Percentiles rank a stretch among this genome's conserved stretches.
Evolutionary conservation across 2,113 vertebrate genomes (phyloP).

Genomic region (Alouatta palliata): DNA sequence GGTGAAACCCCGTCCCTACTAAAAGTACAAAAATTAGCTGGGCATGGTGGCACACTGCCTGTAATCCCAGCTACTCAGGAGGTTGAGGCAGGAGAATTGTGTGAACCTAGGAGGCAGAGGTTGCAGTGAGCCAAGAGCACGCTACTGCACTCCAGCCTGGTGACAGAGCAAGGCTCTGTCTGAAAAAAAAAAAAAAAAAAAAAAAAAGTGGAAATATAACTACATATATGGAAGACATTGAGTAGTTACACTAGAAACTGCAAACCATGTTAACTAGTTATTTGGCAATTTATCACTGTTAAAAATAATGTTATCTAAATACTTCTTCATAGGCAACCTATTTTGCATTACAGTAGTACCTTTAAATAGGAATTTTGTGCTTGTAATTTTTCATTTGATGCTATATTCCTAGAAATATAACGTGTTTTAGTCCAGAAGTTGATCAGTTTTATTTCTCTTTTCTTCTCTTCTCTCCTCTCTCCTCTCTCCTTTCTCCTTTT

Average conservation of each 20-base stretch:
- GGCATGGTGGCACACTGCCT: too few relatives aligned
- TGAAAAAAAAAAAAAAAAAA: neutral
- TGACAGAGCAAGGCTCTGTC: too few relatives aligned
- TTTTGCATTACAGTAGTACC: neutral
- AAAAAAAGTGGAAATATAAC: neutral
- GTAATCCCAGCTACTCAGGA: too few relatives aligned
- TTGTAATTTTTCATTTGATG: slow-evolving; percentile 17
- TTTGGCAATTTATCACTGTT: neutral
- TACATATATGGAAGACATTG: neutral
- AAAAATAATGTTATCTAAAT: slow-evolving; percentile 16
- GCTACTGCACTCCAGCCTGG: too few relatives aligned
- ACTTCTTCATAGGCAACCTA: neutral
- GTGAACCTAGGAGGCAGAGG: too few relatives aligned
- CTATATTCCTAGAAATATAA: slow-evolving; percentile 42
- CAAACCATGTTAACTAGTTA: neutral
- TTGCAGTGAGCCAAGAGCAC: too few relatives aligned
- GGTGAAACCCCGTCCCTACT: too few relatives aligned
- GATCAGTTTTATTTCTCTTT: neutral
- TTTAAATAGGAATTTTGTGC: neutral
- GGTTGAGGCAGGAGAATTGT: too few relatives aligned
- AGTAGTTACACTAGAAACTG: slow-evolving; percentile 3
- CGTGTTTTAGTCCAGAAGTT: slow-evolving; percentile 32
- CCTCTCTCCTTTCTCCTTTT: too few relatives aligned
- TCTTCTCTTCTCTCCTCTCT: too few relatives aligned
- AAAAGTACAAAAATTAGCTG: too few relatives aligned